Evolutionary conservation across 2,888 invertebrate genomes (phyloP).

Genomic region (Trichogramma evanescens): DNA sequence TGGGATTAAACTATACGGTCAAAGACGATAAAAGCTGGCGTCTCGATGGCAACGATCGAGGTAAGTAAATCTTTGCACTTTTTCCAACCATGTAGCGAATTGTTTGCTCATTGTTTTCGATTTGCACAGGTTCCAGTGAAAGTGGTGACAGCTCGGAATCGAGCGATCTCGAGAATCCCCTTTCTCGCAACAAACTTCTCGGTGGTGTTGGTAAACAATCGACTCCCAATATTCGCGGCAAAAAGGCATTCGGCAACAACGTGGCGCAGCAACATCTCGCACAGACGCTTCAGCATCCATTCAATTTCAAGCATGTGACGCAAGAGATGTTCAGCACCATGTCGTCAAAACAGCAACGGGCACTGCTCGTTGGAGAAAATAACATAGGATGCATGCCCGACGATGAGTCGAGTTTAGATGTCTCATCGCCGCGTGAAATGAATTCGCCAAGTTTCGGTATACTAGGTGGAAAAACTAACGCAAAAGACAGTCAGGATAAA

Average conservation of each 20-base stretch:
- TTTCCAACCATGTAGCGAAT: neutral
- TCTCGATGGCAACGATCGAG: constrained; percentile 44
- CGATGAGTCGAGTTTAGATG: constrained; percentile 61
- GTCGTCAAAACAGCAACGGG: constrained; percentile 40
- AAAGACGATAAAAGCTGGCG: constrained; percentile 46
- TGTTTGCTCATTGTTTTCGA: neutral
- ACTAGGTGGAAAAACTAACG: constrained; percentile 44
- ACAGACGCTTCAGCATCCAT: constrained; percentile 41
- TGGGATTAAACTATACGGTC: constrained; percentile 42
- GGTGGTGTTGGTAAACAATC: constrained; percentile 22
- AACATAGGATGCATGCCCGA: constrained; percentile 52
- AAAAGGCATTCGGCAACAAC: constrained; percentile 40
- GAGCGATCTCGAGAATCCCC: constrained; percentile 40
- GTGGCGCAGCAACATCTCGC: constrained; percentile 36
- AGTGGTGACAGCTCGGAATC: constrained; percentile 44
- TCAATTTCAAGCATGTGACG: constrained; percentile 42
- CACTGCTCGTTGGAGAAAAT: constrained; percentile 32
- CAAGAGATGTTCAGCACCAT: constrained; percentile 47
- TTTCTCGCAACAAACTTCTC: constrained; percentile 10
- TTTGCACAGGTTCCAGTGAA: constrained; percentile 40
- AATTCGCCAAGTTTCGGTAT: constrained; percentile 58
- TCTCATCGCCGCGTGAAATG: constrained; percentile 60
- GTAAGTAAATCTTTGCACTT: constrained; percentile 28
- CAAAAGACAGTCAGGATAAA: constrained; percentile 55
- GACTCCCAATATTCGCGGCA: constrained; percentile 32